Base-by-base conservation (phyloP, 92 coral and sea anemone species). In the Palythoa caribaeorum region DNA sequence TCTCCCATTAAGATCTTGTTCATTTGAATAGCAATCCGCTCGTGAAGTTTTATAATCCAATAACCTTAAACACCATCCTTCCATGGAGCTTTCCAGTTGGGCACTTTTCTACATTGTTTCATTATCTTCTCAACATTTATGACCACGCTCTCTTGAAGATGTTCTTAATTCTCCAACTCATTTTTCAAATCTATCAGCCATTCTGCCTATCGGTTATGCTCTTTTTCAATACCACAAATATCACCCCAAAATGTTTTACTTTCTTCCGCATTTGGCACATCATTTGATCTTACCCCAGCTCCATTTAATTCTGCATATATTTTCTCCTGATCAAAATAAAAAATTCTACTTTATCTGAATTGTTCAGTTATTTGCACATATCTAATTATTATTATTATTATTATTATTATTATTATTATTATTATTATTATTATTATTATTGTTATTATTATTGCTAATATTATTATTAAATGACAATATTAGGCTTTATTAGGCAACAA, bases 111-210 rank as follows among this genome's bases (percentile, higher is more conserved):
- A 14, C 69, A 62, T 3, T 62, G 20, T 62, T 3, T 62, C 20
- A 9, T 62, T 12, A 62, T n/a, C n/a, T 12, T 62, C 20, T 12
- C 69, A 62, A 3, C 20, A 62, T 5, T 62, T 3, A 62, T 62
- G 5, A 12, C 69, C 17, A 13, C 20, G 69, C 20, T 62, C 84
- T 40, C 76, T 89, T 15, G 91, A 89, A 59, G 62, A 73, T 55
- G 91, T 89, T 62, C 70, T 83, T 74, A 66, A 62, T 16, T 75
- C 91, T 3, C 76, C 28, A 28, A 28, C 83, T 17, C 91, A 16
- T 71, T 76, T 17, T 19, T 35, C 91, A 35, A 17, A 62, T 12
- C 69, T 17, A 9, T 62, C 20, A 62, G 20, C n/a, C 51, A 21
- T 62, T 6, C n/a, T 57, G 11, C 36, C 40, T 69, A 6, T 62